phyloP scores from a whole-genome alignment of 2,888 invertebrate genomes.

The Mimachlamys varia region DNA sequence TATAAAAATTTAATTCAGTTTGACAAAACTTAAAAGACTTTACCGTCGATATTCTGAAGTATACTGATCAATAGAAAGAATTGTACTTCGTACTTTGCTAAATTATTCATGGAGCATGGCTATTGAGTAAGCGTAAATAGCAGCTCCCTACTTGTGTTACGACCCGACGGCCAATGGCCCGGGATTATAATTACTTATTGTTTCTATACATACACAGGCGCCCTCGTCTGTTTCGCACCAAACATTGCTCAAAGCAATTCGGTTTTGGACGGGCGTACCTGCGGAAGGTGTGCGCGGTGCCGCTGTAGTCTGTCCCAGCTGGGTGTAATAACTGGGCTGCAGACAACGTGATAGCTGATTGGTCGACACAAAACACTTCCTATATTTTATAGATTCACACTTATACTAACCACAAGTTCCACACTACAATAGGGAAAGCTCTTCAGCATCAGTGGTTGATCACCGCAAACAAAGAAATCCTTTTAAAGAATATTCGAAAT shows the following conservation, averaged over 20 bases:
- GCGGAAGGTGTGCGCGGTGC: not conserved
- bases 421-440: no score
- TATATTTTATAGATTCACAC: not conserved
- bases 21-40: not conserved
- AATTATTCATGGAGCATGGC: not conserved
- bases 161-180: not conserved
- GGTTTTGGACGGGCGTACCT: not conserved
- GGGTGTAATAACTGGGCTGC: not conserved
- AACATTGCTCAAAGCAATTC: not conserved
- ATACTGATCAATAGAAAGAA: not conserved
- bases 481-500: no score
- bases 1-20: no score
- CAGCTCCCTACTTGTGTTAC: not conserved
- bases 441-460: no score
- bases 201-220: not conserved
- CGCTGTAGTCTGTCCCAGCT: not conserved
- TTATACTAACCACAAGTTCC: not conserved
- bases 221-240: not conserved
- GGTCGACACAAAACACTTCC: not conserved
- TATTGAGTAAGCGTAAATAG: constrained; percentile 16
- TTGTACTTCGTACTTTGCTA: constrained; percentile 10
- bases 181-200: not conserved
- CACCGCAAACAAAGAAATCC: no score
- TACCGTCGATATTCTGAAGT: not conserved
- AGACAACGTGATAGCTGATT: not conserved